Conservation (phyloP, 2,888 invertebrate species). For the Deladenus siricidicola region DNA sequence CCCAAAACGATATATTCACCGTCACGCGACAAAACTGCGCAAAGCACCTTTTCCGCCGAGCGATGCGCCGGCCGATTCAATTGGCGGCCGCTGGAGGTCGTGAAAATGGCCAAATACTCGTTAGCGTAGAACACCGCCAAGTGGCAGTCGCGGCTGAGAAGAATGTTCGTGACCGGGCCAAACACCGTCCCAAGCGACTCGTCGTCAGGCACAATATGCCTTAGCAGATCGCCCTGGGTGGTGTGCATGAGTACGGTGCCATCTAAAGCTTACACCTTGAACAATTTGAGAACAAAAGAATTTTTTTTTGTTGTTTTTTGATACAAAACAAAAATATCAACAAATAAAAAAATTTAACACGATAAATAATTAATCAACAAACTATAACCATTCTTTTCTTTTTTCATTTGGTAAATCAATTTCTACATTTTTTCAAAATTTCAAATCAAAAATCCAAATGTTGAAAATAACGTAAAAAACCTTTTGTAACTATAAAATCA, state of each 20-base stretch:
- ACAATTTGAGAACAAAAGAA: too few species aligned
- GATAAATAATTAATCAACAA: too few species aligned
- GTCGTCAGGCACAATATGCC: conserved; percentile 66
- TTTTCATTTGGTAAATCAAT: too few species aligned
- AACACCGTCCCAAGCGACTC: conserved; percentile 3
- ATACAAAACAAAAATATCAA: too few species aligned
- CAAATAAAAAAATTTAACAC: too few species aligned
- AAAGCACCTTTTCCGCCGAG: conserved; percentile 25
- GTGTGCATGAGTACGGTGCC: conserved; percentile 95
- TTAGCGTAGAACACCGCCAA: conserved; percentile 75
- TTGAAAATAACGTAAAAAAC: too few species aligned
- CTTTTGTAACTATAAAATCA: too few species aligned
- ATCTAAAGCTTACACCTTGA: too few species aligned
- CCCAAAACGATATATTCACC: conserved; percentile 97
- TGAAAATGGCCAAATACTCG: conserved; percentile 37
- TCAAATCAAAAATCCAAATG: too few species aligned
- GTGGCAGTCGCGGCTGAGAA: conserved; percentile 84
- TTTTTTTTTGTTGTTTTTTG: too few species aligned
- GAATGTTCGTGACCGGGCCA: conserved; percentile 30
- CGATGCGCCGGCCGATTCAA: conserved; percentile 27
- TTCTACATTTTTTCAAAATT: too few species aligned
- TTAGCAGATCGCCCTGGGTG: conserved; percentile 86
- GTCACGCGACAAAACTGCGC: conserved; percentile 70
- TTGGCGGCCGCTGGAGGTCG: conserved; percentile 41
- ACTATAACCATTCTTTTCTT: too few species aligned